Evolutionary conservation across 1,140 invertebrate species (phyloP), one percentile per base, ranked within the genome.

Genomic region (Halotydeus destructor): DNA sequence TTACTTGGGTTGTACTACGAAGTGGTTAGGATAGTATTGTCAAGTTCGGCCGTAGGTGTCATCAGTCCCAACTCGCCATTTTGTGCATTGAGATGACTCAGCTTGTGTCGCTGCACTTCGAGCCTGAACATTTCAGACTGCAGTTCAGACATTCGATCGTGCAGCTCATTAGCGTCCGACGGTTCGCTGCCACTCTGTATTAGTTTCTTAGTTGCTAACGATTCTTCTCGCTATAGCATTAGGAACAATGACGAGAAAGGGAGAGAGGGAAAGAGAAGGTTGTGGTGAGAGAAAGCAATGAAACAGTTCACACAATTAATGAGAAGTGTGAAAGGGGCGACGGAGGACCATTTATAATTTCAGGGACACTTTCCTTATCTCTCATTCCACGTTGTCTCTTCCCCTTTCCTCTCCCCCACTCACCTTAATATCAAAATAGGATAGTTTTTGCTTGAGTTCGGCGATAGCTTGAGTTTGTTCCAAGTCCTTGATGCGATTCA

Each of bases 361-460:
- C 6, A 41, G 24, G 14, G 23, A 24, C 18, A 39, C 14, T 47
- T 43, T 58, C 53, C 28, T 24, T 38, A 28, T 44, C 44, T 23
- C 49, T 56, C 51, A 43, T 34, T 35, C 59, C 36, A 49, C 14
- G 42, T n/a, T 18, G 23, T 19, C 2, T 8, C n/a, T 41, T 32
- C 19, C 21, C 19, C n/a, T 33, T 3, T 3, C 33, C 38, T n/a
- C n/a, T n/a, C n/a, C n/a, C n/a, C n/a, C 35, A 47, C 45, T 53
- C 63, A 84, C 84, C 70, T 86, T 86, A 45, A 83, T 69, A 65
- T 96, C 86, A 43, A 94, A 69, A 52, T 81, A 71, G 6, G 86
- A 89, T 44, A 96, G 85, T 62, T 85, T 84, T 52, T 91, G 86
- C 46, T 76, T 81, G 12, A 97, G 66, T 60, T 93, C 88, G n/a